Evolutionary conservation across 1,140 invertebrate genomes (phyloP).

Genomic region (Lasaia peninsularis): DNA sequence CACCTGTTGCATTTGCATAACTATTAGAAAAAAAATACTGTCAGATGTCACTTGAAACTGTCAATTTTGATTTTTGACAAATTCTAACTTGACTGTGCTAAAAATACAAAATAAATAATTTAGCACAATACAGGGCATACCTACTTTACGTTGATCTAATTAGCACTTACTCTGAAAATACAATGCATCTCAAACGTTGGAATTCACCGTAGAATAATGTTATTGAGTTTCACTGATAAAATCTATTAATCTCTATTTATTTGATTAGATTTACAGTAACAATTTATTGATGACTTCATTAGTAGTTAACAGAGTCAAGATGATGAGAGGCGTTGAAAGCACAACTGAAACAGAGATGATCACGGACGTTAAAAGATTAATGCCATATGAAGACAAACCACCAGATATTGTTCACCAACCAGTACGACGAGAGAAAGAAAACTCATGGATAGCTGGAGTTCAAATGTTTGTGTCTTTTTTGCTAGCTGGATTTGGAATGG

Average conservation of each 20-base stretch:
- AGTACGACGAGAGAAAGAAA: constrained; percentile 47
- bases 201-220: not conserved
- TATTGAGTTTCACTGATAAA: not conserved
- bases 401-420: constrained; percentile 47
- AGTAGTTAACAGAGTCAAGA: constrained; percentile 65
- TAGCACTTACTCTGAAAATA: not conserved
- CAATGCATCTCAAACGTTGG: constrained; percentile 1
- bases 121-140: not conserved
- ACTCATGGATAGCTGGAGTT: constrained; percentile 81
- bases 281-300: constrained; percentile 38
- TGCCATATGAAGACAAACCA: constrained; percentile 54
- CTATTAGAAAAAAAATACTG: not conserved
- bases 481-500: constrained; percentile 95
- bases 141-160: not conserved
- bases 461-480: constrained; percentile 95
- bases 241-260: not conserved
- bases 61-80: not conserved
- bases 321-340: constrained; percentile 36
- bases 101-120: not conserved
- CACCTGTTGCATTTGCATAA: too few species aligned
- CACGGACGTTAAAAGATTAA: constrained; percentile 43
- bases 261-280: constrained; percentile 25
- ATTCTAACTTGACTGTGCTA: not conserved
- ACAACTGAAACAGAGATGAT: constrained; percentile 40
- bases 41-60: not conserved